A percentile compares a stretch with the other conserved stretches of the same genome.
phyloP scores from a whole-genome alignment of 35 echinoderm and acorn worm species.

The Apostichopus parvimensis region DNA sequence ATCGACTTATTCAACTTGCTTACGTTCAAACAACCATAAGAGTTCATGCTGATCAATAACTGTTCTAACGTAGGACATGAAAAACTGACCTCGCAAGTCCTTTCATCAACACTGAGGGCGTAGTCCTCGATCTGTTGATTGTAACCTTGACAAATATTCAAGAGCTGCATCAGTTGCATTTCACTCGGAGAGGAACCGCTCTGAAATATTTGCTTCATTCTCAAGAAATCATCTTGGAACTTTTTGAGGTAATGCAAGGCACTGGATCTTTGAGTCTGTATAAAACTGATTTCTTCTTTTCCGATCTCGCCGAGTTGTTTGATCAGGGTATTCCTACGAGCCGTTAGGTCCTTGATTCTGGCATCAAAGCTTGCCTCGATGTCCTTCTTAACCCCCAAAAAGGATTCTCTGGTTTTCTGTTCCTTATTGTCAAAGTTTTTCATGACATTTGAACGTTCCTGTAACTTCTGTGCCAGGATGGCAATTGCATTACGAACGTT shows the following conservation, averaged over 20 bases:
- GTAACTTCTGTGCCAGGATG: conserved; percentile 65
- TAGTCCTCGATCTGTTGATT: conserved; percentile 80
- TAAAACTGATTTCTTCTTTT: conserved; percentile 73
- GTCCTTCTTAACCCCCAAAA: conserved; percentile 67
- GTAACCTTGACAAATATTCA: conserved; percentile 73
- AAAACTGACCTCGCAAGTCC: conserved; percentile 61
- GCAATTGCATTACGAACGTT: conserved; percentile 69
- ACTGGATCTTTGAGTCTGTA: conserved; percentile 77
- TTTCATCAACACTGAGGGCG: conserved; percentile 74
- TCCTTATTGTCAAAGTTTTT: conserved; percentile 70
- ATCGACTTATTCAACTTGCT: conserved; percentile 34
- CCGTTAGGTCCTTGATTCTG: conserved; percentile 67
- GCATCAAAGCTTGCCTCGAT: conserved; percentile 75
- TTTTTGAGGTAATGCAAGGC: conserved; percentile 81
- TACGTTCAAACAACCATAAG: conserved; percentile 73
- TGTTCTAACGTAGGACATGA: conserved; percentile 69
- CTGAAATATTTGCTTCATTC: conserved; percentile 69
- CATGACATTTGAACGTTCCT: conserved; percentile 72
- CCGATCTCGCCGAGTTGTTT: conserved; percentile 78
- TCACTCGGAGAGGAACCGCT: conserved; percentile 65
- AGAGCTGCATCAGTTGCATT: conserved; percentile 72
- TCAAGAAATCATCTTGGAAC: conserved; percentile 73
- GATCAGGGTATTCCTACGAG: conserved; percentile 67
- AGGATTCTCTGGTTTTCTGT: conserved; percentile 67
- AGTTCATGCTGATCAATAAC: conserved; percentile 78